Conservation (phyloP, 1,140 invertebrate species). For the Hyposmocoma kahamanoa region DNA sequence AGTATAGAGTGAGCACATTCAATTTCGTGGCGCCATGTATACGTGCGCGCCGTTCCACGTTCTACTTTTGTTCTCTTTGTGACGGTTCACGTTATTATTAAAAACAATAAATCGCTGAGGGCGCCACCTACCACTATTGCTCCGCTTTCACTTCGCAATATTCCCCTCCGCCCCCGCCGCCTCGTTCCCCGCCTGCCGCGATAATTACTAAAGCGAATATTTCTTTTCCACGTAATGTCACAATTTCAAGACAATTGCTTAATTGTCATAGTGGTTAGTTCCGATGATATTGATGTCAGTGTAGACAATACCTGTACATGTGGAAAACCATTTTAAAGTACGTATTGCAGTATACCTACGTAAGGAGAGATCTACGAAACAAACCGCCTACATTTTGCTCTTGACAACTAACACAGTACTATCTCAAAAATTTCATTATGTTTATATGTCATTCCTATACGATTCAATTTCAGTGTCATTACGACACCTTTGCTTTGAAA, state of each 20-base stretch:
- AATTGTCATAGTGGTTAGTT: too few relatives aligned
- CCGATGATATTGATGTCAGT: not conserved
- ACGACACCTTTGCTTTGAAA: too few relatives aligned
- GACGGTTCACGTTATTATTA: slow-evolving; percentile 70
- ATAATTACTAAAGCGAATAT: slow-evolving; percentile 28
- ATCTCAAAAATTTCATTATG: too few relatives aligned
- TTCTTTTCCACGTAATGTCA: not conserved
- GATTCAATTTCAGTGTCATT: too few relatives aligned
- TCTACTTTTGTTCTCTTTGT: slow-evolving; percentile 68
- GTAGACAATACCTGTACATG: not conserved
- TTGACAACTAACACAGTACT: too few relatives aligned
- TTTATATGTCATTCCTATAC: too few relatives aligned
- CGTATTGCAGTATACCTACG: not conserved
- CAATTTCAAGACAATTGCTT: not conserved
- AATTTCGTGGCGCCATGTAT: not conserved
- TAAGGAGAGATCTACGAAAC: not conserved
- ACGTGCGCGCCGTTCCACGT: slow-evolving; percentile 33
- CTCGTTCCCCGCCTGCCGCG: slow-evolving; percentile 6
- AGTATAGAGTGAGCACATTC: not conserved
- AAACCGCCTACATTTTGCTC: too few relatives aligned
- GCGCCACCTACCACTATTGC: slow-evolving; percentile 64
- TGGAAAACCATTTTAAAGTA: not conserved
- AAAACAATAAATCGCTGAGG: slow-evolving; percentile 71
- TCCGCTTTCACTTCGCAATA: slow-evolving; percentile 56
- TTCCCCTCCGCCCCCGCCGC: slow-evolving; percentile 16